Evolutionary conservation across 2,113 vertebrate genomes (phyloP).

Genomic region (Cyphomyrus discorhynchus): DNA sequence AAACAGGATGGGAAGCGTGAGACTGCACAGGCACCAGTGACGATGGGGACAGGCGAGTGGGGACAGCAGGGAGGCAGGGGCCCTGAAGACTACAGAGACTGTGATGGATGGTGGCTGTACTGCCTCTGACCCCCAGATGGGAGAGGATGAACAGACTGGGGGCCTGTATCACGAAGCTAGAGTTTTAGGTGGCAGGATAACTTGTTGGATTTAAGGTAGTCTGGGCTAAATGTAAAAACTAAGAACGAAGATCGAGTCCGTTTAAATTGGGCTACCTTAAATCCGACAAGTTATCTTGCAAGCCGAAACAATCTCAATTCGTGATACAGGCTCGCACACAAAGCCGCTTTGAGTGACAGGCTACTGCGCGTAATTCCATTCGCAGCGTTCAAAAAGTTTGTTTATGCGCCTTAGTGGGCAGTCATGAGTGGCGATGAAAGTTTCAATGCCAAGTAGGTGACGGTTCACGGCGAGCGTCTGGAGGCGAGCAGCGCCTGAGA

Average conservation of each 20-base stretch:
- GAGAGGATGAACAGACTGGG: background rate
- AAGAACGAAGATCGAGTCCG: background rate
- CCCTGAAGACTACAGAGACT: background rate
- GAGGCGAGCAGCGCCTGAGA: background rate
- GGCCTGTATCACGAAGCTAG: background rate
- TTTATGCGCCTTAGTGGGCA: background rate
- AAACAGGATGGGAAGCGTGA: background rate
- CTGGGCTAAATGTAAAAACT: background rate
- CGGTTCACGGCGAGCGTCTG: background rate
- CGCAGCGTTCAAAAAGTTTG: background rate
- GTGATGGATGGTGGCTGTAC: background rate
- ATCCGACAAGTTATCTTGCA: background rate
- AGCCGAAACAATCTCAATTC: background rate
- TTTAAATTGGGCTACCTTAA: background rate
- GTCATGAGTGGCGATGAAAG: slow-evolving; percentile 42
- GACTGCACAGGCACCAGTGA: background rate
- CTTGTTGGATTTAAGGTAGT: background rate
- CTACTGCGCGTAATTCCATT: background rate
- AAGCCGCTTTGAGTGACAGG: background rate
- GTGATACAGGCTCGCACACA: background rate
- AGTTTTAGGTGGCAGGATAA: background rate
- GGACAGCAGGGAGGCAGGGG: background rate
- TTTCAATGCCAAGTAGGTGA: slow-evolving; percentile 3
- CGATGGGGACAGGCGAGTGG: background rate
- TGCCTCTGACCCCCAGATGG: background rate